phyloP scores from a whole-genome alignment of 2,888 invertebrate species.

The Sinohyriopsis cumingii region DNA sequence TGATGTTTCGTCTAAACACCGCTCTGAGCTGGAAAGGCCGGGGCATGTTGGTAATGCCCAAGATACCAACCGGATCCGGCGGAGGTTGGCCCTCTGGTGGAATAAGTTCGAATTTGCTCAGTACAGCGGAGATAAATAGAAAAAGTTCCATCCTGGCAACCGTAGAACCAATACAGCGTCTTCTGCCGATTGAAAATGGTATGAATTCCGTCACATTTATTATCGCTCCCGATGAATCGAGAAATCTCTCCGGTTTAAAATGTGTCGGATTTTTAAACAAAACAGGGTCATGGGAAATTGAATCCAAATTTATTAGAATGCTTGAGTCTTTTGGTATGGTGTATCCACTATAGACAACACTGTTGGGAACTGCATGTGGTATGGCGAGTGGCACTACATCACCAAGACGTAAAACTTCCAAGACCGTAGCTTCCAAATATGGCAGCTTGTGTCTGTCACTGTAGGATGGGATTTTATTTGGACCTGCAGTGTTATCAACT shows the following conservation, averaged over 20 bases:
- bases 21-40: slow-evolving; percentile 6
- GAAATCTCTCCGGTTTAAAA: slow-evolving; percentile 53
- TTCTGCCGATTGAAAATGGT: slow-evolving; percentile 38
- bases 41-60: slow-evolving; percentile 37
- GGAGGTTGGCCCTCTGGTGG: slow-evolving; percentile 14
- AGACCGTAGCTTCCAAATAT: slow-evolving; percentile 54
- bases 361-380: slow-evolving; percentile 32
- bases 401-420: slow-evolving; percentile 50
- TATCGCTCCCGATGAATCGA: slow-evolving; percentile 27
- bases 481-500: slow-evolving; percentile 64
- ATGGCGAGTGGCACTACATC: slow-evolving; percentile 48
- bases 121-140: slow-evolving; percentile 29
- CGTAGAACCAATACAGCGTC: slow-evolving; percentile 5
- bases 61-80: slow-evolving; percentile 23
- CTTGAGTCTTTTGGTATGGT: slow-evolving; percentile 51
- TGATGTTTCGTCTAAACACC: not conserved
- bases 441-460: slow-evolving; percentile 35
- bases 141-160: slow-evolving; percentile 45
- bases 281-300: slow-evolving; percentile 40
- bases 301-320: slow-evolving; percentile 44
- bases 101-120: slow-evolving; percentile 32
- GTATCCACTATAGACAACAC: slow-evolving; percentile 51
- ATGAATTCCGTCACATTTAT: slow-evolving; percentile 27
- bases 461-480: slow-evolving; percentile 23
- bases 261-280: slow-evolving; percentile 41